phyloP scores from a whole-genome alignment of 2,888 invertebrate genomes.

The Tetragonisca angustula region DNA sequence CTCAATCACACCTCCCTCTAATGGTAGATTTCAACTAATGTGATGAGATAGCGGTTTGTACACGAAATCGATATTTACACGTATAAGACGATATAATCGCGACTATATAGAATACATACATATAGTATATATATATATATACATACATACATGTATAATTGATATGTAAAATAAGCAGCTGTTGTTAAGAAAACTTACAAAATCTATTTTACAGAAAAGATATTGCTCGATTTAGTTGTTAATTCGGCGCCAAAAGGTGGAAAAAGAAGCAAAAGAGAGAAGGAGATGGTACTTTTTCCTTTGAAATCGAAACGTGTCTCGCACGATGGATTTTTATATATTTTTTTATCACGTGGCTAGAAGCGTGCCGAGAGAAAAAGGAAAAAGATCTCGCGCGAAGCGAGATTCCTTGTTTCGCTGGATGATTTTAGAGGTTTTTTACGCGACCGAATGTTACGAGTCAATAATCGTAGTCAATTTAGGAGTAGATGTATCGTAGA shows the following conservation, averaged over 20 bases:
- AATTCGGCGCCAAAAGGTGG: conserved; percentile 8
- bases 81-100: neutral
- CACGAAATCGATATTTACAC: conserved; percentile 12
- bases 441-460: conserved; percentile 54
- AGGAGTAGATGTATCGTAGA: conserved; percentile 49
- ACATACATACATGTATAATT: neutral
- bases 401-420: conserved; percentile 6
- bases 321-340: conserved; percentile 30
- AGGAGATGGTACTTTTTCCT: conserved; percentile 12
- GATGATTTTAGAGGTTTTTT: conserved; percentile 56
- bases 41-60: conserved; percentile 54
- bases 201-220: conserved; percentile 36
- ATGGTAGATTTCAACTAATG: conserved; percentile 31
- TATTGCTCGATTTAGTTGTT: conserved; percentile 12
- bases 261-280: neutral
- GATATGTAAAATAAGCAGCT: conserved; percentile 11
- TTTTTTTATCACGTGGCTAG: conserved; percentile 42
- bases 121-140: neutral
- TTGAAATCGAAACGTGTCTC: neutral
- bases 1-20: neutral
- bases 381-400: neutral
- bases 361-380: neutral
- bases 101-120: conserved; percentile 1
- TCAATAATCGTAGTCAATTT: conserved; percentile 73
- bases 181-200: conserved; percentile 10